Percentiles rank a stretch among this genome's conserved stretches.
phyloP scores from a whole-genome alignment of 2,888 invertebrate species.

The Stratiomys singularior region DNA sequence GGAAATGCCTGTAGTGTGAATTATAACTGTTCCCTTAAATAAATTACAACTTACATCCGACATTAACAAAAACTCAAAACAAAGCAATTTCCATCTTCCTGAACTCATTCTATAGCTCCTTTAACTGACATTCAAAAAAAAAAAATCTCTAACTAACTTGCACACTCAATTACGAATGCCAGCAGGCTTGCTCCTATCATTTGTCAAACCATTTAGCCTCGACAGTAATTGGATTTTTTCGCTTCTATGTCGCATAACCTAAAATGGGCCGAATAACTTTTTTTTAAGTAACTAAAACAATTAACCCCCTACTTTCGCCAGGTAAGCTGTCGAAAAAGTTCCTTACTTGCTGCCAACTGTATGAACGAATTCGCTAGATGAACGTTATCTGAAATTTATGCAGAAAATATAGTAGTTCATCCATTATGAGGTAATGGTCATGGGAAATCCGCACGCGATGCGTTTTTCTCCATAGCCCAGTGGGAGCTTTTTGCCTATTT shows the following conservation, averaged over 20 bases:
- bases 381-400: conserved; percentile 43
- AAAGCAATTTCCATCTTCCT: conserved; percentile 33
- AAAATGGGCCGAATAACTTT: conserved; percentile 41
- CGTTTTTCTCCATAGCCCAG: no score
- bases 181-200: conserved; percentile 35
- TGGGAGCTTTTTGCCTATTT: no score
- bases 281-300: conserved; percentile 32
- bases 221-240: conserved; percentile 39
- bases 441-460: conserved; percentile 46
- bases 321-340: background rate
- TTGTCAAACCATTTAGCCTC: conserved; percentile 35
- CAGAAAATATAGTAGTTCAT: conserved; percentile 46
- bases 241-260: conserved; percentile 29
- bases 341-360: background rate
- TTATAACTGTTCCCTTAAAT: conserved; percentile 32
- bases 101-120: conserved; percentile 2
- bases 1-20: conserved; percentile 43
- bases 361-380: conserved; percentile 14
- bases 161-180: conserved; percentile 5
- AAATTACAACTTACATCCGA: conserved; percentile 36
- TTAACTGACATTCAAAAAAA: conserved; percentile 16
- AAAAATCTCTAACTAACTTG: background rate
- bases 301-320: conserved; percentile 14
- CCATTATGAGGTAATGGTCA: conserved; percentile 47
- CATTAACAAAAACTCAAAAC: conserved; percentile 29